Conservation (phyloP, 2,888 invertebrate species). For the Catocala fraxini region DNA sequence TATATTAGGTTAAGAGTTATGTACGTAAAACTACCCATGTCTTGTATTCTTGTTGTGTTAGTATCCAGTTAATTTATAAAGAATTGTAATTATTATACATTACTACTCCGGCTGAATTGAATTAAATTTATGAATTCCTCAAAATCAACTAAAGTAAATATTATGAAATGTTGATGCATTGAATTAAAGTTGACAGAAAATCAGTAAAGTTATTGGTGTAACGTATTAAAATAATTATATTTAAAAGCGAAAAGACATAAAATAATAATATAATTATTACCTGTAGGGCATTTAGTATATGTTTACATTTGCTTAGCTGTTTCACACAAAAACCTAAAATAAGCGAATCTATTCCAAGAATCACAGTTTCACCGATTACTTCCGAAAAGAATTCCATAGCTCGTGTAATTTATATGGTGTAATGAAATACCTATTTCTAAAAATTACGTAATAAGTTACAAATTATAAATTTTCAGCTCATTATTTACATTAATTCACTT, state of each 20-base stretch:
- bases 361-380: conserved; percentile 90
- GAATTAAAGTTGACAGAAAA: background rate
- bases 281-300: conserved; percentile 90
- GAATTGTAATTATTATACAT: too few relatives aligned
- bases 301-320: conserved; percentile 92
- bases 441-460: conserved; percentile 21
- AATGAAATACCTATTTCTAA: conserved; percentile 14
- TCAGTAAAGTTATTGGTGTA: background rate
- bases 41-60: too few relatives aligned
- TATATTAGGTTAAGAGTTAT: background rate
- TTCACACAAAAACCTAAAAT: conserved; percentile 92
- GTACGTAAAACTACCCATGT: too few relatives aligned
- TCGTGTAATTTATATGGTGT: conserved; percentile 13
- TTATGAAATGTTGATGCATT: background rate
- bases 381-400: conserved; percentile 91
- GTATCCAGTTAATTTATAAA: too few relatives aligned
- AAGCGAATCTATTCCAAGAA: conserved; percentile 91
- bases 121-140: too few relatives aligned
- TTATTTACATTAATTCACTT: conserved; percentile 30
- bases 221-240: too few relatives aligned
- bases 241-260: background rate
- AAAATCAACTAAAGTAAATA: background rate
- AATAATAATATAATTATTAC: conserved; percentile 72
- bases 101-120: too few relatives aligned
- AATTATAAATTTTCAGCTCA: conserved; percentile 37